A percentile compares a stretch with the other conserved stretches of the same genome.
Evolutionary conservation across 1,140 invertebrate genomes (phyloP).

Genomic region (Mamestra configurata): DNA sequence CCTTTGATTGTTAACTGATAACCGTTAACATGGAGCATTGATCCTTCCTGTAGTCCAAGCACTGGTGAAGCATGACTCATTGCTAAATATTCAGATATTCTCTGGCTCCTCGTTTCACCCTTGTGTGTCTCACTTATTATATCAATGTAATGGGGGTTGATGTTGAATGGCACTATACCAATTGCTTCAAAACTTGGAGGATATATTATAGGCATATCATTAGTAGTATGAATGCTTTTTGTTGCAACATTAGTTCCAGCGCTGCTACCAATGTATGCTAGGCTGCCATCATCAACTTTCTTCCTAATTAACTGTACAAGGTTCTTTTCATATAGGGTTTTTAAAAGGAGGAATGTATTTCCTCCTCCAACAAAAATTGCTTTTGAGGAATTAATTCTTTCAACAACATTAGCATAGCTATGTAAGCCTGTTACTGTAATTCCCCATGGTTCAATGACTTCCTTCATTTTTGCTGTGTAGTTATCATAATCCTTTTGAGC

Average conservation of each 20-base stretch:
- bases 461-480: conserved; percentile 90
- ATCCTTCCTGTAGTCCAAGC: conserved; percentile 92
- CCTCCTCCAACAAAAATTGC: conserved; percentile 94
- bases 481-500: conserved; percentile 90
- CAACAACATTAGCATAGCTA: conserved; percentile 86
- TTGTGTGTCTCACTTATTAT: conserved; percentile 90
- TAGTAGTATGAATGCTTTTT: conserved; percentile 93
- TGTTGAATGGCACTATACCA: conserved; percentile 94
- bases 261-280: conserved; percentile 94
- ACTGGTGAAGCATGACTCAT: conserved; percentile 89
- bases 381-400: conserved; percentile 90
- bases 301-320: conserved; percentile 90
- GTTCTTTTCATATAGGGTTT: conserved; percentile 91
- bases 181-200: conserved; percentile 93
- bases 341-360: conserved; percentile 93
- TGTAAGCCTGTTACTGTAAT: conserved; percentile 91
- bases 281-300: conserved; percentile 89
- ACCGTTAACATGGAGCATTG: conserved; percentile 90
- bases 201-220: conserved; percentile 95
- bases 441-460: conserved; percentile 90
- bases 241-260: conserved; percentile 95
- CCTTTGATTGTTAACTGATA: conserved; percentile 90
- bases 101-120: conserved; percentile 92
- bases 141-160: conserved; percentile 95
- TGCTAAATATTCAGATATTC: conserved; percentile 91